Base-by-base conservation (phyloP, 2,797 vertebrate genomes). In the Poecilia wingei region DNA sequence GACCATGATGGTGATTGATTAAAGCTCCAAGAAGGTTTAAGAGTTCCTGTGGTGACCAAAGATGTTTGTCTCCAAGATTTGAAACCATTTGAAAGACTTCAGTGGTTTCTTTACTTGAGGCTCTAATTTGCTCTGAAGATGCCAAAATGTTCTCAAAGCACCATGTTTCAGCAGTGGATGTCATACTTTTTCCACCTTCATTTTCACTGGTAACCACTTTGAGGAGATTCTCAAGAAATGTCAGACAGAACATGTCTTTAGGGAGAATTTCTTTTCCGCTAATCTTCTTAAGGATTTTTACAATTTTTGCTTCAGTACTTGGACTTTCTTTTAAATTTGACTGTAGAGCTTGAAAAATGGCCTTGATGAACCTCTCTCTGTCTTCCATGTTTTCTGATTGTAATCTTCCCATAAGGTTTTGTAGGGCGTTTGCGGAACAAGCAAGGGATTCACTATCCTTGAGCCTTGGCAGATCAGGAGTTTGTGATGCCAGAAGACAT, bases 151-250 rank as follows among this genome's bases (percentile, higher is more conserved):
- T 66, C 20, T 83, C 76, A 4, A 85, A 59, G 55, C 76, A 87
- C 36, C n/a, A 61, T 49, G 18, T 61, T 0, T 20, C 49, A 41
- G 47, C 41, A 31, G 53, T 22, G 39, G 46, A 41, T 25, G 47
- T 33, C 0, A 3, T 18, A 20, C 12, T 33, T 66, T 68, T 66
- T 31, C 46, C 41, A 46, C 10, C 2, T n/a, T 71, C 53, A 39
- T 12, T 53, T 74, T 86, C 73, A 55, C 22, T 39, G 51, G 33
- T 22, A 16, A 84, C 1, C 22, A 36, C 53, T 70, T 16, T 10
- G 0, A 84, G 59, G 7, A 87, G 71, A n/a, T 59, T 79, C 20
- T 85, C 78, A 5, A 87, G 74, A 59, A 81, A 74, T 16, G 39
- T 79, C 74, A 85, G n/a, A 72, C 61, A 43, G 0, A 79, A 77